Evolutionary conservation across 2,797 vertebrate species (phyloP), one percentile per base, ranked within the genome.

Genomic region (Ciconia nigra): DNA sequence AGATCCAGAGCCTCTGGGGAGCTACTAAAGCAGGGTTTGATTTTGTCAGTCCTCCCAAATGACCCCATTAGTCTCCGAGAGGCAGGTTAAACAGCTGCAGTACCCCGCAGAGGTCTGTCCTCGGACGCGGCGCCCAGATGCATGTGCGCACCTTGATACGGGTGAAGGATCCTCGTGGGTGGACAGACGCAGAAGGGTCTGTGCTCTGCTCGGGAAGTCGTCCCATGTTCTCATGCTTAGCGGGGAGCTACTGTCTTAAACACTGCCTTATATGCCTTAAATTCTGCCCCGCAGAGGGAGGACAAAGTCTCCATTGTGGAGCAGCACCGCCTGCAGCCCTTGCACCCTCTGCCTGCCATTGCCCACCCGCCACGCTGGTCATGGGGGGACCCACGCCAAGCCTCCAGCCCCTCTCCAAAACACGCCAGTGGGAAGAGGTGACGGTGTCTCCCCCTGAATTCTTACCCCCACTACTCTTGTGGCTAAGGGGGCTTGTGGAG

Each of bases 331-430:
- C 54, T 19, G 37, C 54, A 89, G 33, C 33, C 61, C 57, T 57
- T 5, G 59, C n/a, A 67, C 11, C 29, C 42, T 44, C 61, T 8
- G 15, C 37, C 17, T 52, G 41, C 31, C 46, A 19, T 22, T 24
- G 7, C 26, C n/a, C 19, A 15, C 18, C 4, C 2, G 0, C 7
- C 0, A 0, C 1, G 1, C 16, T 35, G 2, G 9, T 8, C 17
- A 3, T 5, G 21, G 7, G 5, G 10, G 3, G 6, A 5, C 9
- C 24, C 4, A 3, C 0, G 1, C 11, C 15, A 39, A 35, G n/a
- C 13, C n/a, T 87, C 58, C 42, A 44, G 33, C 20, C 22, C 26
- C 9, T 15, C 28, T 58, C 24, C 0, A 3, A 65, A 90, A 76
- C 14, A 55, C 0, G 0, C 6, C 26, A 11, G 8, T 9, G 7